A percentile compares a stretch with the other conserved stretches of the same genome.
Evolutionary conservation across 2,113 vertebrate genomes (phyloP).

Genomic region (Petaurus breviceps): DNA sequence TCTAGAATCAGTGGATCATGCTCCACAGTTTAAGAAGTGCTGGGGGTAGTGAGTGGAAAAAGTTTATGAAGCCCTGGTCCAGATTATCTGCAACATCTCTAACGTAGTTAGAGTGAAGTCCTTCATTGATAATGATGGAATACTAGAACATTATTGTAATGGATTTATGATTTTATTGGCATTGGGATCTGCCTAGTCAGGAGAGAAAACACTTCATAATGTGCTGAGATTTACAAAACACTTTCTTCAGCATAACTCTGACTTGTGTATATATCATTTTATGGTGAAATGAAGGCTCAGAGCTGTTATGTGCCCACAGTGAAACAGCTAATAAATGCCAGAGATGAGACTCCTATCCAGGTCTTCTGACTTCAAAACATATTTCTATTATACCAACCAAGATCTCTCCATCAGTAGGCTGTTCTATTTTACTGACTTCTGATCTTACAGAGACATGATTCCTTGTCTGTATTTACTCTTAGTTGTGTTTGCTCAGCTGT

Average conservation of each 20-base stretch:
- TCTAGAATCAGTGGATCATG: no score
- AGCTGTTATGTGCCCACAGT: neutral
- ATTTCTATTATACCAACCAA: neutral
- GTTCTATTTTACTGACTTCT: neutral
- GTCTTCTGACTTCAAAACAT: neutral
- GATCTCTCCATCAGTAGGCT: neutral
- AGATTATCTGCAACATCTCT: neutral
- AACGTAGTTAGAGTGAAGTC: no score
- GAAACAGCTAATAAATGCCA: neutral
- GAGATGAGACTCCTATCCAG: neutral
- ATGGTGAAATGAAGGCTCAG: neutral
- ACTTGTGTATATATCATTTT: neutral
- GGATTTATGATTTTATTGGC: neutral
- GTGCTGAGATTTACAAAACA: neutral
- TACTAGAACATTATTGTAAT: neutral
- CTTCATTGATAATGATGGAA: neutral
- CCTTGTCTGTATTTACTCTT: neutral
- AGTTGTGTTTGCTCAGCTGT: no score
- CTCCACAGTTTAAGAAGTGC: no score
- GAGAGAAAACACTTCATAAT: neutral
- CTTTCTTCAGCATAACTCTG: neutral
- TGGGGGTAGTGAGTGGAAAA: no score
- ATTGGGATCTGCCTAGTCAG: neutral
- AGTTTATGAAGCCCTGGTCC: no score
- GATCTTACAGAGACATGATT: neutral